phyloP scores from a whole-genome alignment of 2,113 vertebrate genomes.

The Bufo bufo region DNA sequence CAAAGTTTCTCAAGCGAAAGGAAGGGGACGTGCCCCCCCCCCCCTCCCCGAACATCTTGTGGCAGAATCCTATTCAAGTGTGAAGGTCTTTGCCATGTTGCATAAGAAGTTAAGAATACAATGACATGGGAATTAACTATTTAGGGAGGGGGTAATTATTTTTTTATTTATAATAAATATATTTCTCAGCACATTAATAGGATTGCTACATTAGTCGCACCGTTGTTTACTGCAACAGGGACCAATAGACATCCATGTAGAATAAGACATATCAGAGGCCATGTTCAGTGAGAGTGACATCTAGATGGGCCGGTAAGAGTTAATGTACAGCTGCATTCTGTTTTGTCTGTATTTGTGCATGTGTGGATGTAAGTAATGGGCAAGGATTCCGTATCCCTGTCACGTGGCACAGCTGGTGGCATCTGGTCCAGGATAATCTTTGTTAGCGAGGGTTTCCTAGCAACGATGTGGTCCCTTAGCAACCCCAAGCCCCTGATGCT shows the following conservation, averaged over 20 bases:
- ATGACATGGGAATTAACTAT: too few relatives aligned
- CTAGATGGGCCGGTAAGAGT: not conserved
- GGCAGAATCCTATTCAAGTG: too few relatives aligned
- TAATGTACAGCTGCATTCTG: not conserved
- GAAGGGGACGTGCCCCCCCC: too few relatives aligned
- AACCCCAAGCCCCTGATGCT: conserved; percentile 43
- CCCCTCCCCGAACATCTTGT: too few relatives aligned
- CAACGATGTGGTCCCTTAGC: conserved; percentile 51
- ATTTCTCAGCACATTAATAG: too few relatives aligned
- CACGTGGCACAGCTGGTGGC: conserved; percentile 36
- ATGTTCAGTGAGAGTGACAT: not conserved
- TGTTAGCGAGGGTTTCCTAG: conserved; percentile 51
- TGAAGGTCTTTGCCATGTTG: too few relatives aligned
- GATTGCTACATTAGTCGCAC: too few relatives aligned
- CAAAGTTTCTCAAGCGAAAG: too few relatives aligned
- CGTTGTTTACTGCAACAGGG: too few relatives aligned
- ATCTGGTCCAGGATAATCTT: conserved; percentile 53
- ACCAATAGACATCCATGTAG: not conserved
- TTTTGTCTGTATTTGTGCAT: not conserved
- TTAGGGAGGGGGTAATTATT: too few relatives aligned
- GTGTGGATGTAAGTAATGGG: not conserved
- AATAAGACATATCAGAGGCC: not conserved
- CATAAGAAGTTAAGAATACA: too few relatives aligned
- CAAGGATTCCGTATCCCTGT: not conserved
- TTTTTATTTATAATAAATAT: too few relatives aligned